phyloP scores from a whole-genome alignment of 2,113 vertebrate genomes.

The Ramphastos sulfuratus region DNA sequence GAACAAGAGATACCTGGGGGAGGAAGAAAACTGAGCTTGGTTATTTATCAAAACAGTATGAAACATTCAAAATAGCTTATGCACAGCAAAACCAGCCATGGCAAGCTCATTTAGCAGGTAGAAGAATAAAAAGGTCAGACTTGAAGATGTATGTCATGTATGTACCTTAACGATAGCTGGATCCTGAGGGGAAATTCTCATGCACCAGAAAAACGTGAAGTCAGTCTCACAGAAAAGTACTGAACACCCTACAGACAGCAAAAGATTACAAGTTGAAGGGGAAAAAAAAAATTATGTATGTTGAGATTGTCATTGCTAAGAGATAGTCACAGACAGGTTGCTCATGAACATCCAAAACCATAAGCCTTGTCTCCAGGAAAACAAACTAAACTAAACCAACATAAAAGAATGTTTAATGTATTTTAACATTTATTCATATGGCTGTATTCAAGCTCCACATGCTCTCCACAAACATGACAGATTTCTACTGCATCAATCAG shows the following conservation, averaged over 20 bases:
- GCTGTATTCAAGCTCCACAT: not conserved
- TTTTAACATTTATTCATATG: not conserved
- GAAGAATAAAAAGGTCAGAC: not conserved
- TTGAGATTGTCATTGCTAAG: slow-evolving; percentile 1
- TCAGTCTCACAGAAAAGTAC: not conserved
- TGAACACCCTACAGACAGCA: not conserved
- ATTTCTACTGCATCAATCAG: not conserved
- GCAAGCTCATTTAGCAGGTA: not conserved
- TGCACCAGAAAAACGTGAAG: not conserved
- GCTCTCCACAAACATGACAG: not conserved
- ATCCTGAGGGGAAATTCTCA: not conserved
- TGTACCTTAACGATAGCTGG: not conserved
- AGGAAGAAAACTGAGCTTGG: not conserved
- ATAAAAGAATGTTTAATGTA: not conserved
- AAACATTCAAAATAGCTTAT: not conserved
- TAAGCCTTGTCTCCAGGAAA: not conserved
- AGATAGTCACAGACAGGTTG: not conserved
- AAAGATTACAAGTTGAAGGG: not conserved
- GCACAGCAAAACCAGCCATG: not conserved
- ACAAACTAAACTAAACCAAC: not conserved
- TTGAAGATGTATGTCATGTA: not conserved
- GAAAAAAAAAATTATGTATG: not conserved
- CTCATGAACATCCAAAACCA: not conserved
- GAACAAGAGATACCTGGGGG: not conserved
- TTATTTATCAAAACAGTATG: not conserved